Percentiles rank a stretch among this genome's conserved stretches.
Evolutionary conservation across 2,888 invertebrate species (phyloP).

Genomic region (Dexiosoma caninum): DNA sequence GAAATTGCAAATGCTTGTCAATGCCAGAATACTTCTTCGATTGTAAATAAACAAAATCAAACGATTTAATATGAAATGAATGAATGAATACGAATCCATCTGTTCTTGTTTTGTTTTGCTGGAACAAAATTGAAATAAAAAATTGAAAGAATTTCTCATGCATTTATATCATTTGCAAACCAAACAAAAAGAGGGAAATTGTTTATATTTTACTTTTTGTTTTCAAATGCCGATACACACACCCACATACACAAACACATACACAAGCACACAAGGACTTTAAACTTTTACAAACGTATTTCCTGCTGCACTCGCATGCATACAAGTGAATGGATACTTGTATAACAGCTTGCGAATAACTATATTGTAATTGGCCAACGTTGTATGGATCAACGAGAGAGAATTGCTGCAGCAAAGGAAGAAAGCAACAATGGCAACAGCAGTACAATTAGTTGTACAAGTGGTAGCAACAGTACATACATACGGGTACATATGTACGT

Average conservation of each 20-base stretch:
- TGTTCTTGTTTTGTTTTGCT: constrained; percentile 47
- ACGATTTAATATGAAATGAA: constrained; percentile 26
- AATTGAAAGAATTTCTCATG: constrained; percentile 37
- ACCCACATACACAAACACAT: not conserved
- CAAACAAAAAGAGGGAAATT: constrained; percentile 12
- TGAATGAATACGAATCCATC: constrained; percentile 49
- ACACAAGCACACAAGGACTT: not conserved
- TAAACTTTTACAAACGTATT: constrained; percentile 9
- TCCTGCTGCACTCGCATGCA: not conserved
- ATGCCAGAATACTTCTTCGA: constrained; percentile 36
- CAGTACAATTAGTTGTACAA: constrained; percentile 25
- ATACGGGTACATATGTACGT: too few species aligned
- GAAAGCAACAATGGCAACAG: not conserved
- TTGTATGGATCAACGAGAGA: constrained; percentile 39
- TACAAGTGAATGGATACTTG: not conserved
- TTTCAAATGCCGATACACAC: constrained; percentile 5
- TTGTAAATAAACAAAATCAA: constrained; percentile 36
- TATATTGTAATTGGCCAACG: constrained; percentile 59
- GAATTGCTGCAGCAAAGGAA: constrained; percentile 14
- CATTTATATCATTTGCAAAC: constrained; percentile 36
- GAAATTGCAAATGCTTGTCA: constrained; percentile 50
- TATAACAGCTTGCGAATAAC: constrained; percentile 18
- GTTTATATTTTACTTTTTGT: constrained; percentile 7
- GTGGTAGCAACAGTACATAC: constrained; percentile 7
- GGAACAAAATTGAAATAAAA: constrained; percentile 24